Percentiles rank a stretch among this genome's conserved stretches.
Evolutionary conservation across 2,888 invertebrate genomes (phyloP).

Genomic region (Leptinotarsa peninsularis): DNA sequence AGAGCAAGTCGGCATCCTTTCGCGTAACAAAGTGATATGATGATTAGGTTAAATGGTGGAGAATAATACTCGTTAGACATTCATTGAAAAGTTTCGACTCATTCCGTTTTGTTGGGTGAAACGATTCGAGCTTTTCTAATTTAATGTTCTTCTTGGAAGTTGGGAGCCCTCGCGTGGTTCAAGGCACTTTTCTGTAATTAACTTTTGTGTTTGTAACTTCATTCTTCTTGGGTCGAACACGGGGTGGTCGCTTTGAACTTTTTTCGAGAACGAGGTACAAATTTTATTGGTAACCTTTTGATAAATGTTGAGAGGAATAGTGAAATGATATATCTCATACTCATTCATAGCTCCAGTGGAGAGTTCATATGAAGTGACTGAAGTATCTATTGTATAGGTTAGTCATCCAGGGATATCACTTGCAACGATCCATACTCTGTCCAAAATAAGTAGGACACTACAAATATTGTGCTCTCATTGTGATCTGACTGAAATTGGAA

Average conservation of each 20-base stretch:
- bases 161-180: conserved; percentile 45
- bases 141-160: conserved; percentile 57
- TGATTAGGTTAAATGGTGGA: conserved; percentile 67
- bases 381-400: too few species aligned
- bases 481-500: too few species aligned
- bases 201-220: conserved; percentile 51
- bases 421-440: too few species aligned
- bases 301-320: not conserved
- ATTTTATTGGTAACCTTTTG: not conserved
- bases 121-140: conserved; percentile 63
- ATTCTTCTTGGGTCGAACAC: conserved; percentile 18
- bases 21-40: conserved; percentile 65
- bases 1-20: conserved; percentile 51
- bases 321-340: too few species aligned
- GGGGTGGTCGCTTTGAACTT: not conserved
- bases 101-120: conserved; percentile 61
- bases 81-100: conserved; percentile 65
- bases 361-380: too few species aligned
- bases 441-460: too few species aligned
- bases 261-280: not conserved
- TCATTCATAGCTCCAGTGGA: too few species aligned
- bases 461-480: too few species aligned
- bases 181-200: conserved; percentile 54
- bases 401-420: too few species aligned
- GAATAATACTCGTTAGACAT: conserved; percentile 67